Evolutionary conservation across 2,797 vertebrate species (phyloP).

Genomic region (Dromococcyx pavoninus): DNA sequence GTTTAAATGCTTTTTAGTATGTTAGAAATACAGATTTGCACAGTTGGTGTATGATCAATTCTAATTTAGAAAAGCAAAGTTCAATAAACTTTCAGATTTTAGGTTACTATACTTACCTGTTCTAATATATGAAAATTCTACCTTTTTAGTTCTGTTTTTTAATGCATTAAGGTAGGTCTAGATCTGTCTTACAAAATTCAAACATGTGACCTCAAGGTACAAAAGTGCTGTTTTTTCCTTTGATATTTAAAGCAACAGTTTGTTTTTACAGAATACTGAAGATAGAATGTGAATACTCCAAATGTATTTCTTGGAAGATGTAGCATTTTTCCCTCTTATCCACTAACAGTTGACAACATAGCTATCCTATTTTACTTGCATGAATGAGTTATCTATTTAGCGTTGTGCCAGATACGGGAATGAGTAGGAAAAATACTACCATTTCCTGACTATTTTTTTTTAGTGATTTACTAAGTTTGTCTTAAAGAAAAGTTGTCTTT

Average conservation of each 20-base stretch:
- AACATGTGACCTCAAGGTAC: not conserved
- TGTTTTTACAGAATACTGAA: constrained; percentile 42
- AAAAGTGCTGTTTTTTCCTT: not conserved
- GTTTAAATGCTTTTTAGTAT: constrained; percentile 29
- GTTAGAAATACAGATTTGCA: constrained; percentile 42
- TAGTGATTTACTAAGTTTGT: not conserved
- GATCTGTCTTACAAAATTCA: constrained; percentile 27
- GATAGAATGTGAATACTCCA: not conserved
- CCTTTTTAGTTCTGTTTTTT: constrained; percentile 27
- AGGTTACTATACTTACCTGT: constrained; percentile 22
- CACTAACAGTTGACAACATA: not conserved
- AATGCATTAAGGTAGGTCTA: constrained; percentile 59
- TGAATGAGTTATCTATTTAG: not conserved
- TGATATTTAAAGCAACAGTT: not conserved
- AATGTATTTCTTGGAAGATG: not conserved
- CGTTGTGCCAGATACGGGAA: not conserved
- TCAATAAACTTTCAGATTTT: constrained; percentile 35
- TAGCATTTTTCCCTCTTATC: not conserved
- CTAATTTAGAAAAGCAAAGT: constrained; percentile 30
- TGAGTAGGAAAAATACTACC: not conserved
- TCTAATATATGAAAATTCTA: constrained; percentile 16
- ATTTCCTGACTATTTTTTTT: not conserved
- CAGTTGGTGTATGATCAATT: constrained; percentile 53
- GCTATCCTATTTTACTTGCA: not conserved
- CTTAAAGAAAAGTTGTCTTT: not conserved